phyloP scores from a whole-genome alignment of 2,797 vertebrate species.

The Halcyon chelicuti region DNA sequence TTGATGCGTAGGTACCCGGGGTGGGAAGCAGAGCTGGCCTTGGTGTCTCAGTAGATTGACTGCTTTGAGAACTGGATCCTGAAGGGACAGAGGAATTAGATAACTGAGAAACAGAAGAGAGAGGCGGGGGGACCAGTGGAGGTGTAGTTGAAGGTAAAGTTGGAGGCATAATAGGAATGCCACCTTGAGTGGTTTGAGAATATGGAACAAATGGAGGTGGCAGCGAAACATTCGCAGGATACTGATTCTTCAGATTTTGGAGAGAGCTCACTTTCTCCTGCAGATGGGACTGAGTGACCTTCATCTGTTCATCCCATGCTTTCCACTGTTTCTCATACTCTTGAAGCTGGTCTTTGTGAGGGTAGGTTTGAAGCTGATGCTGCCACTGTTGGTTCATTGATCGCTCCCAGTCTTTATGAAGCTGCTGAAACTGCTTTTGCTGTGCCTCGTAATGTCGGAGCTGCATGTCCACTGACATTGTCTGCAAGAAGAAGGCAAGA shows the following conservation, averaged over 20 bases:
- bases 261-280: constrained; percentile 90
- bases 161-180: constrained; percentile 79
- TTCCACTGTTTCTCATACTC: constrained; percentile 97
- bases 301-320: constrained; percentile 98
- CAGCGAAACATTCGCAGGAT: constrained; percentile 82
- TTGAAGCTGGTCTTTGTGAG: constrained; percentile 95
- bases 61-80: constrained; percentile 72
- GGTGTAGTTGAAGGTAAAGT: constrained; percentile 72
- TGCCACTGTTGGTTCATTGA: constrained; percentile 91
- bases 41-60: constrained; percentile 74
- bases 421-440: constrained; percentile 90
- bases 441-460: constrained; percentile 92
- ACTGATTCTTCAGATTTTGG: constrained; percentile 86
- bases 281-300: constrained; percentile 89
- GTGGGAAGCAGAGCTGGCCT: constrained; percentile 78
- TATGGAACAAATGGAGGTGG: constrained; percentile 84
- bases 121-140: constrained; percentile 67
- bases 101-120: constrained; percentile 76
- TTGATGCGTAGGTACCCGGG: constrained; percentile 74
- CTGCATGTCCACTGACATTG: constrained; percentile 92
- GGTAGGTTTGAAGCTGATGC: constrained; percentile 93
- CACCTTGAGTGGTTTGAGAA: constrained; percentile 72
- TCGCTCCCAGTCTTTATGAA: constrained; percentile 92
- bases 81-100: constrained; percentile 66
- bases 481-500: constrained; percentile 75